Percentiles rank a stretch among this genome's conserved stretches.
phyloP scores from a whole-genome alignment of 2,888 invertebrate genomes.

The Charanyca ferruginea region DNA sequence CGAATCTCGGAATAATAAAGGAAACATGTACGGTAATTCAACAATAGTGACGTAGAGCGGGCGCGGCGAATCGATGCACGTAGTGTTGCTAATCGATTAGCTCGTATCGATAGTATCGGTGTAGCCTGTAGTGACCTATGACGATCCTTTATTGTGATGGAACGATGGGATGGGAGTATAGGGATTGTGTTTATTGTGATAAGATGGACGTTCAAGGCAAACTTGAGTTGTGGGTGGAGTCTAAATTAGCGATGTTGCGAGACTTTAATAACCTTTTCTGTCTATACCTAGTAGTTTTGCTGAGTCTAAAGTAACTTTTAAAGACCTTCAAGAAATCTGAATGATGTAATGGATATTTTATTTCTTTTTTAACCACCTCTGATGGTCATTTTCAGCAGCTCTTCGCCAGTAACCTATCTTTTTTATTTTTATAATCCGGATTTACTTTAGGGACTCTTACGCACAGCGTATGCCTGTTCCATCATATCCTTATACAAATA shows the following conservation, averaged over 20 bases:
- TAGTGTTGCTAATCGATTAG: conserved; percentile 67
- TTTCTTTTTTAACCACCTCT: no score
- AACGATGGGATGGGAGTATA: conserved; percentile 31
- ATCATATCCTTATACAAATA: no score
- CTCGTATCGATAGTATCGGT: conserved; percentile 57
- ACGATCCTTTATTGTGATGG: conserved; percentile 55
- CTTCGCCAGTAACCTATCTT: no score
- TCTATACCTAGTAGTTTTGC: no score
- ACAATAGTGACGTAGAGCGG: conserved; percentile 54
- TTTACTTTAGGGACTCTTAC: no score
- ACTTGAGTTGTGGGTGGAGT: conserved; percentile 27
- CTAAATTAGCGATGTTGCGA: not conserved
- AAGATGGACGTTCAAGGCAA: conserved; percentile 25
- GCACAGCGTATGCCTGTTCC: no score
- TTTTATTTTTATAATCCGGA: no score
- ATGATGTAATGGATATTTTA: no score
- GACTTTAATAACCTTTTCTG: not conserved
- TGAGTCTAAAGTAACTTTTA: no score
- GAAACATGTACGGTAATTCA: conserved; percentile 58
- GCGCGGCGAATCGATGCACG: conserved; percentile 62
- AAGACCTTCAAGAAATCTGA: no score
- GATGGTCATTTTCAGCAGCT: no score
- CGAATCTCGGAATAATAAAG: conserved; percentile 52
- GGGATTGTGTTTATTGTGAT: conserved; percentile 7
- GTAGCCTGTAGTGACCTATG: conserved; percentile 66